These are phyloP conservation scores for Drosophila testacea DNA, from an alignment of 2,888 invertebrate species.

Conservation along the genomic window DNA sequence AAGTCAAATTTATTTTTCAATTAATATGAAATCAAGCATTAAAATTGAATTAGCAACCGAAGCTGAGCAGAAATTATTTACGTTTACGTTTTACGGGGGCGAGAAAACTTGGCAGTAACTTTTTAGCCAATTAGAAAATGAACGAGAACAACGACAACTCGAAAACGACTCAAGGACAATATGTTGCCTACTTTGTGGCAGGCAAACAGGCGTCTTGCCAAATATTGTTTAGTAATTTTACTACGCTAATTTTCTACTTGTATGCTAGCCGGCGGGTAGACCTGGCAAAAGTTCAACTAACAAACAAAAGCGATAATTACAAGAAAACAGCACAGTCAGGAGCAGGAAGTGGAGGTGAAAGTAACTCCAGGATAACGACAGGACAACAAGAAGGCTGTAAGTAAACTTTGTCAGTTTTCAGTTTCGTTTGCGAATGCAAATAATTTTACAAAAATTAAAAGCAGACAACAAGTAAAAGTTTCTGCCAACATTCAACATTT, in stretches of 20 bases:
- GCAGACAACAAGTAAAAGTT: conserved; percentile 71
- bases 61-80: conserved; percentile 58
- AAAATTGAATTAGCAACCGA: conserved; percentile 82
- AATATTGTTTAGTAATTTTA: conserved; percentile 81
- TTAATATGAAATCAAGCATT: conserved; percentile 85
- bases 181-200: conserved; percentile 65
- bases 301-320: conserved; percentile 82
- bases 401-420: conserved; percentile 60
- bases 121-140: conserved; percentile 77
- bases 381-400: conserved; percentile 19
- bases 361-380: not conserved
- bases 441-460: conserved; percentile 75
- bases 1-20: conserved; percentile 72
- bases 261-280: conserved; percentile 78
- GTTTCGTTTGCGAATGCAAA: conserved; percentile 67
- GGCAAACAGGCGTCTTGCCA: conserved; percentile 37
- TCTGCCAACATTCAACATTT: conserved; percentile 57
- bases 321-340: conserved; percentile 68
- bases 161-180: conserved; percentile 57
- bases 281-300: conserved; percentile 76
- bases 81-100: conserved; percentile 19
- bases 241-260: conserved; percentile 74
- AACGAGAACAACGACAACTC: conserved; percentile 15
- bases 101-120: conserved; percentile 69
- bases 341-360: not conserved